Conservation (phyloP, 2,888 invertebrate species). For the Pegoplata infirma region DNA sequence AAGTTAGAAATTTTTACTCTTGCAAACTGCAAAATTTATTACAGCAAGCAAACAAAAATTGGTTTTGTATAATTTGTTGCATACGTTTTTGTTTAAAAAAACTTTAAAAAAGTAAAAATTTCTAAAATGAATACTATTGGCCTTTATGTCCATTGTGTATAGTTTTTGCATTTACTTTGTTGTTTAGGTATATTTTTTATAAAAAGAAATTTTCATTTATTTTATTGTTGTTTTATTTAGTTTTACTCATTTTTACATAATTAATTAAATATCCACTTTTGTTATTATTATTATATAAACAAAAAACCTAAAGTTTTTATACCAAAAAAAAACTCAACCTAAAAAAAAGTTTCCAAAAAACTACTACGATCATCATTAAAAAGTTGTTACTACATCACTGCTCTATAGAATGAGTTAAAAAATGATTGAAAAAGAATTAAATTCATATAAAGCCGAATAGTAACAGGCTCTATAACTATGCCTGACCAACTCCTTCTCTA, state of each 20-base stretch:
- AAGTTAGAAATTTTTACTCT: neutral
- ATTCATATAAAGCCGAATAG: constrained; percentile 58
- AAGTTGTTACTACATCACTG: constrained; percentile 54
- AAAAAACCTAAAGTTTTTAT: constrained; percentile 64
- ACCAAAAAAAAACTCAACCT: constrained; percentile 63
- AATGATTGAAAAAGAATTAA: constrained; percentile 62
- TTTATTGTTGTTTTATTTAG: constrained; percentile 61
- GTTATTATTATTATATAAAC: constrained; percentile 74
- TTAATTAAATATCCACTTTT: constrained; percentile 77
- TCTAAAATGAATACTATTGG: neutral
- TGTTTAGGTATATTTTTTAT: constrained; percentile 38
- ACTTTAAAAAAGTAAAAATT: too few relatives aligned
- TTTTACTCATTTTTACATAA: constrained; percentile 66
- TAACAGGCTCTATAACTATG: constrained; percentile 53
- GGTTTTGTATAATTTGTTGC: too few relatives aligned
- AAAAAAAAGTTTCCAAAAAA: constrained; percentile 58
- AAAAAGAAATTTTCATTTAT: constrained; percentile 39
- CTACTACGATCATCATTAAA: constrained; percentile 63
- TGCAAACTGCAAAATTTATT: too few relatives aligned
- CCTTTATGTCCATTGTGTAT: neutral
- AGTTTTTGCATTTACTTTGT: constrained; percentile 8
- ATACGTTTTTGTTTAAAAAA: neutral
- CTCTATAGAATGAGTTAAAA: constrained; percentile 60
- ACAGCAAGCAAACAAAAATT: too few relatives aligned
- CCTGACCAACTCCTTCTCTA: constrained; percentile 52